Conservation (phyloP, 2,888 invertebrate genomes). For the Chymomyza fuscimana region DNA sequence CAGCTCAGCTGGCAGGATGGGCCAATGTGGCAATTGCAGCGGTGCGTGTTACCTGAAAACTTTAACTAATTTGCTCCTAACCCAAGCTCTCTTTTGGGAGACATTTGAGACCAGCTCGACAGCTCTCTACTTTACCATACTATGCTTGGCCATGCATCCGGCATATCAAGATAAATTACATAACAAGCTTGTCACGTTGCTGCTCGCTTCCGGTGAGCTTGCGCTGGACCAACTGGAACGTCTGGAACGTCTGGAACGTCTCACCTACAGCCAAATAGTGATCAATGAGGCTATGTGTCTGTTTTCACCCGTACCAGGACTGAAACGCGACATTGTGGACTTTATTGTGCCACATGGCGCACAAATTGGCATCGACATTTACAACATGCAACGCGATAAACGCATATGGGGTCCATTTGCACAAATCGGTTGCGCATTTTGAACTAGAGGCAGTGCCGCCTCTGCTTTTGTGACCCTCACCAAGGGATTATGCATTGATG, state of each 20-base stretch:
- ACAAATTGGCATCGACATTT: constrained; percentile 76
- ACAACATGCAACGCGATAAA: constrained; percentile 73
- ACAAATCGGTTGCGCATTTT: constrained; percentile 76
- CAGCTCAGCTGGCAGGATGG: constrained; percentile 75
- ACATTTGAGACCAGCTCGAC: constrained; percentile 78
- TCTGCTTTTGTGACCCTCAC: constrained; percentile 77
- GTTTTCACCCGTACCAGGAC: constrained; percentile 73
- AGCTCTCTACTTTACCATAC: constrained; percentile 73
- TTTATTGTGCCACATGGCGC: constrained; percentile 72
- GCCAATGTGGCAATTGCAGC: constrained; percentile 78
- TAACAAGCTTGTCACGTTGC: constrained; percentile 60
- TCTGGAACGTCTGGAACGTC: constrained; percentile 15
- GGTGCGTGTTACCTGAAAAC: constrained; percentile 51
- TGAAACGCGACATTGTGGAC: constrained; percentile 55
- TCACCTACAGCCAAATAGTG: constrained; percentile 74
- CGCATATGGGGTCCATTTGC: constrained; percentile 75
- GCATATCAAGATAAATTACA: constrained; percentile 73
- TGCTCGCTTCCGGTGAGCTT: constrained; percentile 50
- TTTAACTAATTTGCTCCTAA: not conserved
- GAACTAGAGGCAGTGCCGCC: constrained; percentile 50
- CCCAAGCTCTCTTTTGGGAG: constrained; percentile 37
- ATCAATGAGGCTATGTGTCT: constrained; percentile 78
- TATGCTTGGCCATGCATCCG: constrained; percentile 77
- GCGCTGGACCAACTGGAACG: constrained; percentile 65
- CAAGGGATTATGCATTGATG: constrained; percentile 78